Conservation (phyloP, 2,888 invertebrate genomes). For the Parnassius orleans region DNA sequence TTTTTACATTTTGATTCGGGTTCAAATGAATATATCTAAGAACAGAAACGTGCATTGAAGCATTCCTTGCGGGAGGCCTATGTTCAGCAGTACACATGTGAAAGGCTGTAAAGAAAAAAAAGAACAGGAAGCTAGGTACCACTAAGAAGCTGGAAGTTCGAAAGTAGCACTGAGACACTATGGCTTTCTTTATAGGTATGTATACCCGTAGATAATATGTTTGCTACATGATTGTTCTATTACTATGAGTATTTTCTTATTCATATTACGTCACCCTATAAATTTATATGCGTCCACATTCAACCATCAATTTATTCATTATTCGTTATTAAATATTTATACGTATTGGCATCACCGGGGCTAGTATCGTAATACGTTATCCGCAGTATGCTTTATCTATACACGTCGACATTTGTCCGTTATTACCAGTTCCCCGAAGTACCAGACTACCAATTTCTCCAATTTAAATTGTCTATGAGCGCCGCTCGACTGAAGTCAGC, state of each 20-base stretch:
- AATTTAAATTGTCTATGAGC: slow-evolving; percentile 79
- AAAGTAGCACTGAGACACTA: no score
- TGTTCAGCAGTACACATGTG: no score
- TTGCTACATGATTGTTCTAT: slow-evolving; percentile 1
- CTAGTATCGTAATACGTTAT: slow-evolving; percentile 36
- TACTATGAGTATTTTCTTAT: slow-evolving; percentile 13
- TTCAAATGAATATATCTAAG: no score
- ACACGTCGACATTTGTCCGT: slow-evolving; percentile 52
- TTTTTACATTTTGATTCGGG: no score
- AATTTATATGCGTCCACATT: slow-evolving; percentile 12
- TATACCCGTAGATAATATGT: no score
- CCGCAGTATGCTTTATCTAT: slow-evolving; percentile 37
- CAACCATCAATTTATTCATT: slow-evolving; percentile 26
- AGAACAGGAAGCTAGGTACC: no score
- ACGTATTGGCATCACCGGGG: slow-evolving; percentile 34
- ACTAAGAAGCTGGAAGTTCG: no score
- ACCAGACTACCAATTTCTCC: slow-evolving; percentile 73
- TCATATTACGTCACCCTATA: slow-evolving; percentile 7
- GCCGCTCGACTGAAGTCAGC: slow-evolving; percentile 76
- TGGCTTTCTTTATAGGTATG: no score
- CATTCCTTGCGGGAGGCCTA: no score
- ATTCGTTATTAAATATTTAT: slow-evolving; percentile 37
- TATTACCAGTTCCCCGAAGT: slow-evolving; percentile 60
- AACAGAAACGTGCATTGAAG: no score
- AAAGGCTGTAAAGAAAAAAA: no score